Conservation (phyloP, 30 jellyfish, hydroid and myxozoan species). For the Chrysaora quinquecirrha region DNA sequence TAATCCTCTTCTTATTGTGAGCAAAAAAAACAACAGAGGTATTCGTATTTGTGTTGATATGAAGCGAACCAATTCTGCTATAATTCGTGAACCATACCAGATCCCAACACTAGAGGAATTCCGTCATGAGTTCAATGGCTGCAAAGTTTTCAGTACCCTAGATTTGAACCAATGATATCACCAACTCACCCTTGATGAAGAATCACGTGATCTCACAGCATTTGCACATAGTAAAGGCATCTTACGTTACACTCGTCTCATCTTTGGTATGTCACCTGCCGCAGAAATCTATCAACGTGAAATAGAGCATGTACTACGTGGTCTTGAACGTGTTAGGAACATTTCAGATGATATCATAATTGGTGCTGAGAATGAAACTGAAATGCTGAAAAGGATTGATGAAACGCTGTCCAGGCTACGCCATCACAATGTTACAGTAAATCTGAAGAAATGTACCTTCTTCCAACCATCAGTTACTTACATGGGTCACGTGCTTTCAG, state of each 20-base stretch:
- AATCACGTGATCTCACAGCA: slow-evolving; percentile 36
- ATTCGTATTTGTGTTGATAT: slow-evolving; percentile 66
- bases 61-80: slow-evolving; percentile 53
- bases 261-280: slow-evolving; percentile 63
- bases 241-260: slow-evolving; percentile 38
- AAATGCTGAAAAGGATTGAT: slow-evolving; percentile 29
- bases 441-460: slow-evolving; percentile 24
- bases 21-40: slow-evolving; percentile 10
- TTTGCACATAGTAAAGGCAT: slow-evolving; percentile 56
- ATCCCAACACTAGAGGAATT: slow-evolving; percentile 49
- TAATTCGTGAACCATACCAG: slow-evolving; percentile 47
- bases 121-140: slow-evolving; percentile 20
- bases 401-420: slow-evolving; percentile 25
- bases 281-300: slow-evolving; percentile 56
- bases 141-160: slow-evolving; percentile 25
- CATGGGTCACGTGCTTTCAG: slow-evolving; percentile 30
- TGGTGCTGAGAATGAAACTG: slow-evolving; percentile 27
- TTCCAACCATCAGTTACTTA: neutral
- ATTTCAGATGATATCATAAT: slow-evolving; percentile 51
- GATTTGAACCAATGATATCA: slow-evolving; percentile 44
- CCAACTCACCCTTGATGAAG: slow-evolving; percentile 34
- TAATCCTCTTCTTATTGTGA: slow-evolving; percentile 30
- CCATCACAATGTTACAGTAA: slow-evolving; percentile 30
- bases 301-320: slow-evolving; percentile 30
- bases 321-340: slow-evolving; percentile 49